Evolutionary conservation across 2,888 invertebrate species (phyloP), one percentile per base, ranked within the genome.

Genomic region (Diadegma fenestrale): DNA sequence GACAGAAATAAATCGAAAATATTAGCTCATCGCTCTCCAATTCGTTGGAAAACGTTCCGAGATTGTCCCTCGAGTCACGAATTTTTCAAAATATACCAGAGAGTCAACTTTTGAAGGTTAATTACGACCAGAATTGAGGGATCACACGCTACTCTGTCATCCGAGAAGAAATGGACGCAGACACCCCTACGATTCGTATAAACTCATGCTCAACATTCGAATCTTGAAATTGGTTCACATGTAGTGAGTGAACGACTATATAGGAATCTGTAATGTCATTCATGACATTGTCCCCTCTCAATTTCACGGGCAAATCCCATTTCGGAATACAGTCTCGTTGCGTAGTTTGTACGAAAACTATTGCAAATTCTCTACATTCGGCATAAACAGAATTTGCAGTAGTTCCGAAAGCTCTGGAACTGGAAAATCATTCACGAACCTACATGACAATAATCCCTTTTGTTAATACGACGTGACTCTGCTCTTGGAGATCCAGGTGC

Each of bases 261-360:
- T 37, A 73, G 43, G 48, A 51, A 66, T 64, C 30, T 68, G 82
- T 73, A 82, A 82, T 82, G 77, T 73, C 78, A 82, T 82, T 82
- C 78, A 78, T 78, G 82, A 82, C 72, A 45, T 43, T 68, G 48
- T 14, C 22, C 61, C 73, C 37, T 64, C 64, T 64, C 33, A 48
- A 64, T 76, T 64, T 45, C 66, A 41, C 41, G 54, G 26, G 58
- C 10, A 43, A 73, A 73, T 73, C 43, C 61, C 73, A 58, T 73
- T 73, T 61, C 43, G 22, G 61, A 43, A 61, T 61, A 30, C 61
- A 73, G 26, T 6, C 69, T 51, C 30, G 14, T 48, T 69, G 33
- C 33, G 43, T 30, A 43, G 19, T 19, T 73, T 61, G 51, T 30
- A 17, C 0, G 48, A 51, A 69, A 69, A 69, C 43, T 61, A 73